Conservation (phyloP, 1,140 invertebrate genomes). For the Temnothorax nylanderi region DNA sequence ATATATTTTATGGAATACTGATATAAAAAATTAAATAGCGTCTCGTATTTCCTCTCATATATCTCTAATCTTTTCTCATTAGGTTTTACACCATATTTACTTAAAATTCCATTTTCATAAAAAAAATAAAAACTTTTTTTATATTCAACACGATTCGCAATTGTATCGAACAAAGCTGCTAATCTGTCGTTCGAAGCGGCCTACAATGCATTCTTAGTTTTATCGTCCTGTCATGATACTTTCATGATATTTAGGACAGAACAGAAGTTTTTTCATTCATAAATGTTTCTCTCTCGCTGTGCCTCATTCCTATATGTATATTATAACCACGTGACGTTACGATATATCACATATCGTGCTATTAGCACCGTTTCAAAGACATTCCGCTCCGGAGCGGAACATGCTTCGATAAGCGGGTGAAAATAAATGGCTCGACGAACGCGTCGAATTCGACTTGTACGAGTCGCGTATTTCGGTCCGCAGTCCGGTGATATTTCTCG, state of each 20-base stretch:
- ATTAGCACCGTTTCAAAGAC: conserved; percentile 75
- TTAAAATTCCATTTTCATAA: conserved; percentile 67
- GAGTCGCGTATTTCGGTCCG: not conserved
- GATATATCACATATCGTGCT: conserved; percentile 63
- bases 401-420: conserved; percentile 53
- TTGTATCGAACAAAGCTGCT: conserved; percentile 66
- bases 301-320: conserved; percentile 57
- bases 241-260: conserved; percentile 54
- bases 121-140: conserved; percentile 73
- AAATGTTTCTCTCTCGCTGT: conserved; percentile 53
- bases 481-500: conserved; percentile 12
- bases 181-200: conserved; percentile 57
- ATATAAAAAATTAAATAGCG: conserved; percentile 73
- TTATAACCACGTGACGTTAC: conserved; percentile 53
- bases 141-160: conserved; percentile 63
- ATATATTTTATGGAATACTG: conserved; percentile 66
- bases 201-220: conserved; percentile 5
- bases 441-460: conserved; percentile 49
- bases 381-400: conserved; percentile 54
- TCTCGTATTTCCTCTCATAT: conserved; percentile 64
- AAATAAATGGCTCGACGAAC: conserved; percentile 57
- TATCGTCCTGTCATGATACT: conserved; percentile 36
- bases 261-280: conserved; percentile 53
- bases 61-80: conserved; percentile 54
- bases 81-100: conserved; percentile 49